Conservation (phyloP, 2,113 vertebrate species). For the Orycteropus afer region DNA sequence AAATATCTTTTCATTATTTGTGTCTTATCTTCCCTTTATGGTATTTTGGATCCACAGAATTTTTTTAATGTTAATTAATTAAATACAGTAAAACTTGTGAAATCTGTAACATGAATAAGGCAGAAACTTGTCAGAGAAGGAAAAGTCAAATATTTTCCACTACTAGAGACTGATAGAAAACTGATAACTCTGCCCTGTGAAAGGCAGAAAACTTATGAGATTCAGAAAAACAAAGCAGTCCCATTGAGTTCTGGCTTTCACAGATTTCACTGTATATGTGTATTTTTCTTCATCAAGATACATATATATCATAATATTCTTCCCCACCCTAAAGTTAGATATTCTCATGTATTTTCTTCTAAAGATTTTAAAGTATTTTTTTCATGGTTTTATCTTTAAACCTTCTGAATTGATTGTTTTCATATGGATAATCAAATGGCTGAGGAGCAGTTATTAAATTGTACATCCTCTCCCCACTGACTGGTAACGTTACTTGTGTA, state of each 20-base stretch:
- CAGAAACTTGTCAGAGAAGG: too few species aligned
- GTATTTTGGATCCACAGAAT: neutral
- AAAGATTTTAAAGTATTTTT: neutral
- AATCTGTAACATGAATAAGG: too few species aligned
- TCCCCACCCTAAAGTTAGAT: neutral
- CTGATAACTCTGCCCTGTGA: too few species aligned
- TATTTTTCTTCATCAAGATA: too few species aligned
- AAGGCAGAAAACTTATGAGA: too few species aligned
- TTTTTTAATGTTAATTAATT: constrained; percentile 35
- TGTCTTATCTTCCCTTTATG: neutral
- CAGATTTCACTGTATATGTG: too few species aligned
- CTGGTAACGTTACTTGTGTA: neutral
- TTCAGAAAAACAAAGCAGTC: too few species aligned
- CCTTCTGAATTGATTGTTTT: neutral
- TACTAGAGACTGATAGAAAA: too few species aligned
- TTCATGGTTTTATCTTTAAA: constrained; percentile 31
- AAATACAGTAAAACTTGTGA: too few species aligned
- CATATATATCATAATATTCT: neutral
- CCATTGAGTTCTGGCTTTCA: too few species aligned
- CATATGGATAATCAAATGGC: neutral
- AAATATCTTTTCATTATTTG: constrained; percentile 11
- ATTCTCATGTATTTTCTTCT: too few species aligned
- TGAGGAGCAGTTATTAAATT: neutral
- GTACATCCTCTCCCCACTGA: neutral
- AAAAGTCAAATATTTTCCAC: too few species aligned